phyloP scores from a whole-genome alignment of 2,888 invertebrate species.

The Drosophila diplacantha region DNA sequence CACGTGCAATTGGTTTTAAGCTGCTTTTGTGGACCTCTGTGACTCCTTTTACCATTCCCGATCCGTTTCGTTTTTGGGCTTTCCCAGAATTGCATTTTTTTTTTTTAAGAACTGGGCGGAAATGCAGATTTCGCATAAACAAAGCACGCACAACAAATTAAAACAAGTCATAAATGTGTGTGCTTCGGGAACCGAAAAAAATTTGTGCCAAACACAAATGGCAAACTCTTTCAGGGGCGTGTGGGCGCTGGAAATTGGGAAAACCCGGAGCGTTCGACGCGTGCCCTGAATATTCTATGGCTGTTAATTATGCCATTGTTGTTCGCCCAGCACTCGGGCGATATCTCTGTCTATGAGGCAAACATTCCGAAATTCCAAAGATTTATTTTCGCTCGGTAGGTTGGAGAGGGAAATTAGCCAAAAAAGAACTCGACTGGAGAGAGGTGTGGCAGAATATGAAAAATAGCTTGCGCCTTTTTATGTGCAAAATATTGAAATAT shows the following conservation, averaged over 20 bases:
- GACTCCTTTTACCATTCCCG: too few species aligned
- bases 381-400: slow-evolving; percentile 49
- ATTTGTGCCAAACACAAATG: slow-evolving; percentile 39
- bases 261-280: slow-evolving; percentile 48
- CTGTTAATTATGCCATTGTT: slow-evolving; percentile 63
- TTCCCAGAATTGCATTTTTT: slow-evolving; percentile 19
- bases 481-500: slow-evolving; percentile 71
- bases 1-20: too few species aligned
- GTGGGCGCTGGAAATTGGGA: slow-evolving; percentile 8
- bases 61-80: not conserved
- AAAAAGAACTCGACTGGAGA: slow-evolving; percentile 34
- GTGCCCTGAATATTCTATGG: slow-evolving; percentile 68
- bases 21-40: too few species aligned
- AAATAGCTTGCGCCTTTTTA: slow-evolving; percentile 73
- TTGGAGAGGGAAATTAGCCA: slow-evolving; percentile 56
- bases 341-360: slow-evolving; percentile 33
- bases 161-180: slow-evolving; percentile 55
- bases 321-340: slow-evolving; percentile 16
- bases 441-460: slow-evolving; percentile 54
- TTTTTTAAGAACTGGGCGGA: slow-evolving; percentile 24
- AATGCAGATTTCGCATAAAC: slow-evolving; percentile 53
- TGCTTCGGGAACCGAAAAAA: slow-evolving; percentile 17
- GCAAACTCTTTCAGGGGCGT: slow-evolving; percentile 40
- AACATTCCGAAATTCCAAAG: slow-evolving; percentile 50
- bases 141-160: slow-evolving; percentile 63